Percentiles rank a stretch among this genome's conserved stretches.
phyloP scores from a whole-genome alignment of 1,140 invertebrate species.

The Fopius arisanus region DNA sequence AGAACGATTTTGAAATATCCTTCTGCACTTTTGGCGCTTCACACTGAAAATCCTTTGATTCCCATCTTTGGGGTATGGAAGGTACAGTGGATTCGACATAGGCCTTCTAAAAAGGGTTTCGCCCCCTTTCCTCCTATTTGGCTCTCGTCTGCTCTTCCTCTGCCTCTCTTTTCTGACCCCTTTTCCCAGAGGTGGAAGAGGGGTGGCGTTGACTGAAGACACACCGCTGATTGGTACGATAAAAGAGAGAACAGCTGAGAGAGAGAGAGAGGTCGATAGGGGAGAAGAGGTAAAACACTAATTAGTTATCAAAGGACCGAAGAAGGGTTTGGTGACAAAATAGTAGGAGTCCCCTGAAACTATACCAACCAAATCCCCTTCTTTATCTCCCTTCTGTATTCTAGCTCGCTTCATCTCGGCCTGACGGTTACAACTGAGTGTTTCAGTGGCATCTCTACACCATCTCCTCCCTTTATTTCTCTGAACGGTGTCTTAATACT shows the following conservation, averaged over 20 bases:
- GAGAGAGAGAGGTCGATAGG: slow-evolving; percentile 26
- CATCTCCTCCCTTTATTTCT: slow-evolving; percentile 13
- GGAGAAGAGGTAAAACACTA: slow-evolving; percentile 60
- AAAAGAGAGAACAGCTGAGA: slow-evolving; percentile 51
- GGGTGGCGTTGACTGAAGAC: background rate
- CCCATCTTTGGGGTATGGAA: slow-evolving; percentile 46
- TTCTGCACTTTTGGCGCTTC: slow-evolving; percentile 49
- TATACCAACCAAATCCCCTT: slow-evolving; percentile 21
- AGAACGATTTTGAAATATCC: slow-evolving; percentile 18
- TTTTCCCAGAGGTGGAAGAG: slow-evolving; percentile 43
- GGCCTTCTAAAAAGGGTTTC: background rate
- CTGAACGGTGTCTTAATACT: slow-evolving; percentile 52
- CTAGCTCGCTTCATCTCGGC: slow-evolving; percentile 13
- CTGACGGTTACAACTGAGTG: background rate
- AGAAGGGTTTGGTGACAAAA: slow-evolving; percentile 62
- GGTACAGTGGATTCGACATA: background rate
- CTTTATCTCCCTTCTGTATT: slow-evolving; percentile 9
- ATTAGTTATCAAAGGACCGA: slow-evolving; percentile 65
- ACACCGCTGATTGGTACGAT: slow-evolving; percentile 61
- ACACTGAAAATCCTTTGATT: slow-evolving; percentile 54
- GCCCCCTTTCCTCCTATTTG: background rate
- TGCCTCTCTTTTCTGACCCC: slow-evolving; percentile 33
- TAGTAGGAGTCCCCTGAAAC: slow-evolving; percentile 48
- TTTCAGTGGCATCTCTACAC: slow-evolving; percentile 12
- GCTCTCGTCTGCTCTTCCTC: background rate